Percentiles rank a stretch among this genome's conserved stretches.
Evolutionary conservation across 2,113 vertebrate genomes (phyloP).

Genomic region (Potamarius usumacintae): DNA sequence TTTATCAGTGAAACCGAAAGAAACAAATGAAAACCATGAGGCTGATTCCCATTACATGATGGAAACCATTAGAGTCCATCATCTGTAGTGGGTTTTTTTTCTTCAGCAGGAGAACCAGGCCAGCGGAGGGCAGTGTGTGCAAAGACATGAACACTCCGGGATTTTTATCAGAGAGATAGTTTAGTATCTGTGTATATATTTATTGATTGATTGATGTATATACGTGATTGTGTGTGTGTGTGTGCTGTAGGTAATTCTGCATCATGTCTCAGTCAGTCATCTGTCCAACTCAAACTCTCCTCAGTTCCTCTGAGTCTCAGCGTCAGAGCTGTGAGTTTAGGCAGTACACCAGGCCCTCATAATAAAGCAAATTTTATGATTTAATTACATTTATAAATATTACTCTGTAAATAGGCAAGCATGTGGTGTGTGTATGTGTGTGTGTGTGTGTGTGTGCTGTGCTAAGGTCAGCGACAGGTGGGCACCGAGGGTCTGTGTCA

Average conservation of each 20-base stretch:
- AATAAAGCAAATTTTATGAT: conserved; percentile 48
- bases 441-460: conserved; percentile 41
- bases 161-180: conserved; percentile 25
- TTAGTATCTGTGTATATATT: background rate
- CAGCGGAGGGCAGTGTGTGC: conserved; percentile 28
- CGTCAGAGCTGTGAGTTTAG: conserved; percentile 15
- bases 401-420: conserved; percentile 55
- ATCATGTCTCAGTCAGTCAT: background rate
- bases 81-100: background rate
- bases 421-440: background rate
- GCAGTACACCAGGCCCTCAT: conserved; percentile 21
- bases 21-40: background rate
- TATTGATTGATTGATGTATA: background rate
- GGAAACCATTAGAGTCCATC: background rate
- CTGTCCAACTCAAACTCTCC: background rate
- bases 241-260: background rate
- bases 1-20: background rate
- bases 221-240: background rate
- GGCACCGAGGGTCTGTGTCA: conserved; percentile 59
- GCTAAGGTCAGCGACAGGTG: conserved; percentile 57
- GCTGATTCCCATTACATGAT: background rate
- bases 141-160: background rate
- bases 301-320: background rate
- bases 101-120: background rate
- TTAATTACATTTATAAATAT: conserved; percentile 57